Evolutionary conservation across 2,888 invertebrate species (phyloP), one percentile per base, ranked within the genome.

Genomic region (Aporophyla lueneburgensis): DNA sequence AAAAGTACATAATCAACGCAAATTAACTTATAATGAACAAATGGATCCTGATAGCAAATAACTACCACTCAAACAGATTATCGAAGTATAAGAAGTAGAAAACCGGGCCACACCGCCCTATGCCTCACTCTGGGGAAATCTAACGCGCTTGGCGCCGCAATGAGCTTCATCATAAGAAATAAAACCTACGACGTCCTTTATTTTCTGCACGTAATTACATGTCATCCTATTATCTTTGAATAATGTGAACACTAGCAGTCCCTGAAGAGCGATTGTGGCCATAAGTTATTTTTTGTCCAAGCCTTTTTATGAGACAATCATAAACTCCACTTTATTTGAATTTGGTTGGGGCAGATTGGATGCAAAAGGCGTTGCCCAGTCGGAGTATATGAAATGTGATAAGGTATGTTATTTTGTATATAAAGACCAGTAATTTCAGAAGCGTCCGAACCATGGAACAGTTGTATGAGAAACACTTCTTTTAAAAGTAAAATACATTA

Each of bases 41-140:
- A 62, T 40, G 0, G 27, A 49, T 16, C 54, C n/a, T 19, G 49
- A 54, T 40, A 43, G 24, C 21, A 69, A 67, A 71, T 6, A 84
- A 56, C 51, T 49, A 43, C 5, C 40, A 51, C 21, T 51, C 54
- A 59, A 54, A 67, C 21, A 68, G 66, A 78, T 85, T 68, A 81
- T 86, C 76, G 76, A 83, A 86, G 59, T 67, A 69, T 56, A 62
- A 80, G 76, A 82, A 85, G 66, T 73, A 67, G 68, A 27, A 62
- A 80, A 65, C 72, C 62, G 67, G 73, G 78, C 71, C 76, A 67
- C 43, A 71, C 46, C 72, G 63, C 67, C 49, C 71, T 51, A 33
- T n/a, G n/a, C 40, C 43, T 33, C 24, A 62, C 86, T 82, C 86
- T n/a, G 6, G 86, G 90, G 90, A 91, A 91, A 91, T 91, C 86